Evolutionary conservation across 2,888 invertebrate species (phyloP), one percentile per base, ranked within the genome.

Genomic region (Xanthorhoe designata): DNA sequence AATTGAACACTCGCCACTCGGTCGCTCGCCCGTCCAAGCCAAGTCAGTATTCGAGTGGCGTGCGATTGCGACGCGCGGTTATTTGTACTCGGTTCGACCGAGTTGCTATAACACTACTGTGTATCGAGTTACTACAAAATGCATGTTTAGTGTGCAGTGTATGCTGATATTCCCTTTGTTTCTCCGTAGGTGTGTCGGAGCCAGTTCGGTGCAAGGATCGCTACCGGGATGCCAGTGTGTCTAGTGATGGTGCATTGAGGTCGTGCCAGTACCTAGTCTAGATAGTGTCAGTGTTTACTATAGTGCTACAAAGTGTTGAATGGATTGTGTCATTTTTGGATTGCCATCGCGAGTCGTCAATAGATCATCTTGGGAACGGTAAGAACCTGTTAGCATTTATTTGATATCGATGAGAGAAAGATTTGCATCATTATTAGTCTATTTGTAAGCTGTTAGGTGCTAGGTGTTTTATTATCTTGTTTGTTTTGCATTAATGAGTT

Each of bases 241-340:
- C 82, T 87, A 89, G 92, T 92, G 92, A 86, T 90, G 89, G 92
- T 92, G 90, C 85, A 82, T 87, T 86, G 85, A 84, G 85, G 82
- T 88, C 85, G 90, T 89, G 88, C 84, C 81, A 78, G 82, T 86
- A 84, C 86, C 81, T 85, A 81, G 76, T 86, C 80, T 85, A 81
- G 77, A 75, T 82, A 83, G 91, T 91, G 91, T 89, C 83, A 87
- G 92, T 92, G 92, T 87, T 84, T 85, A 86, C 87, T 86, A 88
- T 84, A 91, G 92, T 91, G 91, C 86, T 78, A 77, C 78, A 78
- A 81, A 74, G 92, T 93, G 92, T 82, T 92, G 90, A 82, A 90
- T 91, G 91, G 88, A 91, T 93, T 92, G 92, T 91, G 91, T 86
- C 80, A 83, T 77, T 82, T 86, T 91, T 90, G 92, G 92, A 93